phyloP scores from a whole-genome alignment of 2,797 vertebrate genomes.

The Poecilia wingei region DNA sequence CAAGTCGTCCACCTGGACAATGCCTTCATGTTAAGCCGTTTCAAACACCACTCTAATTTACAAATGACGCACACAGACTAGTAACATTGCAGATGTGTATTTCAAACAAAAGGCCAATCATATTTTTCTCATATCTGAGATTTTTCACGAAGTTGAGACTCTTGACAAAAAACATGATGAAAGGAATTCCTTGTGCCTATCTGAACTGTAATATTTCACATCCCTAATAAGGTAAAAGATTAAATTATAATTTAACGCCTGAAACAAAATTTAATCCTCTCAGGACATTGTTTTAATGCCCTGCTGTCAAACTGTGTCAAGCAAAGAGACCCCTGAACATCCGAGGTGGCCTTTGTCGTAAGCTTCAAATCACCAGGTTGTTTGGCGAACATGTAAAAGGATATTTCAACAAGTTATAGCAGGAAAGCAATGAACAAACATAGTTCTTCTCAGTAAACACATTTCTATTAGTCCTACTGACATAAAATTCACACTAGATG shows the following conservation, averaged over 20 bases:
- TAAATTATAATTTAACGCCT: constrained; percentile 47
- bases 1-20: constrained; percentile 2
- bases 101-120: constrained; percentile 22
- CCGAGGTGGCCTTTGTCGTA: constrained; percentile 23
- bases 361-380: constrained; percentile 29
- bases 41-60: constrained; percentile 31
- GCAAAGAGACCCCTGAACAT: constrained; percentile 29
- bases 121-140: constrained; percentile 22
- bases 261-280: constrained; percentile 34
- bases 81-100: constrained; percentile 35
- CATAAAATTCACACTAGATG: not conserved
- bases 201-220: constrained; percentile 30
- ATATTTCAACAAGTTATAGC: not conserved
- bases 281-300: constrained; percentile 21
- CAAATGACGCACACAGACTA: constrained; percentile 37
- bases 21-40: constrained; percentile 16
- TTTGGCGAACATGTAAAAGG: constrained; percentile 12
- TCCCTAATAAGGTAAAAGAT: constrained; percentile 23
- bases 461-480: not conserved
- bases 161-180: constrained; percentile 8
- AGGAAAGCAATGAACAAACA: not conserved
- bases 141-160: constrained; percentile 16
- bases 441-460: not conserved
- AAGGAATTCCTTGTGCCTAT: constrained; percentile 7
- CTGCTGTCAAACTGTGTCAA: constrained; percentile 19